Percentiles rank a stretch among this genome's conserved stretches.
phyloP scores from a whole-genome alignment of 1,140 invertebrate genomes.

The Druon quercuslanigerum region DNA sequence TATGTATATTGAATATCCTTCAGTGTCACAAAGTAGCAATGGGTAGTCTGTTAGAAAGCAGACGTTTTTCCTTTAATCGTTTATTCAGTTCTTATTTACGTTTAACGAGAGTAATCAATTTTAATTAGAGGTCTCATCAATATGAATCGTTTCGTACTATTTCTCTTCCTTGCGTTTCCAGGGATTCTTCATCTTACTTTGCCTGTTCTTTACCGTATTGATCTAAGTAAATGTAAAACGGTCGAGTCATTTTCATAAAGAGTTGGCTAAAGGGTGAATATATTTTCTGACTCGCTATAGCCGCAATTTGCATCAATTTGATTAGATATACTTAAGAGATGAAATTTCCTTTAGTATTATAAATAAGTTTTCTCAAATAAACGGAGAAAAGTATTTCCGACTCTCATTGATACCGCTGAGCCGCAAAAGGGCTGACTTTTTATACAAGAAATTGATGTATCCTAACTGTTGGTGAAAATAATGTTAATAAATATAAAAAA shows the following conservation, averaged over 20 bases:
- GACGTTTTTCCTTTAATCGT: conserved; percentile 21
- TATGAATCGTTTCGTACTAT: conserved; percentile 22
- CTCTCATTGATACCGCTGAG: too few relatives aligned
- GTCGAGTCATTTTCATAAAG: conserved; percentile 4
- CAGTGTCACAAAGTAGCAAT: conserved; percentile 14
- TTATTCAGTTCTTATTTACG: conserved; percentile 22
- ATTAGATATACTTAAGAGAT: too few relatives aligned
- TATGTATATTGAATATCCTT: background rate
- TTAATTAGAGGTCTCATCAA: conserved; percentile 30
- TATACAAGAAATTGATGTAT: too few relatives aligned
- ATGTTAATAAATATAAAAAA: too few relatives aligned
- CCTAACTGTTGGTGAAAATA: too few relatives aligned
- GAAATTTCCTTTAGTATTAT: too few relatives aligned
- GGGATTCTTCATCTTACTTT: conserved; percentile 3
- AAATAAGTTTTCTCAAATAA: too few relatives aligned
- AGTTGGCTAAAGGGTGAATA: background rate
- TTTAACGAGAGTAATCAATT: conserved; percentile 21
- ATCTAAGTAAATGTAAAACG: background rate
- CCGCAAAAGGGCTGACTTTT: too few relatives aligned
- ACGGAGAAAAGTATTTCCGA: too few relatives aligned
- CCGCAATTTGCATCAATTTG: too few relatives aligned
- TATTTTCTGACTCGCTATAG: background rate
- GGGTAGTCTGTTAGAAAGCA: conserved; percentile 17
- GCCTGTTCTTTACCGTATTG: background rate
- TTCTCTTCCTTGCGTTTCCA: background rate